Percentiles rank a stretch among this genome's conserved stretches.
These are phyloP conservation scores for Notodonta dromedarius DNA, from an alignment of 2,888 invertebrate species.

Conservation along the genomic window DNA sequence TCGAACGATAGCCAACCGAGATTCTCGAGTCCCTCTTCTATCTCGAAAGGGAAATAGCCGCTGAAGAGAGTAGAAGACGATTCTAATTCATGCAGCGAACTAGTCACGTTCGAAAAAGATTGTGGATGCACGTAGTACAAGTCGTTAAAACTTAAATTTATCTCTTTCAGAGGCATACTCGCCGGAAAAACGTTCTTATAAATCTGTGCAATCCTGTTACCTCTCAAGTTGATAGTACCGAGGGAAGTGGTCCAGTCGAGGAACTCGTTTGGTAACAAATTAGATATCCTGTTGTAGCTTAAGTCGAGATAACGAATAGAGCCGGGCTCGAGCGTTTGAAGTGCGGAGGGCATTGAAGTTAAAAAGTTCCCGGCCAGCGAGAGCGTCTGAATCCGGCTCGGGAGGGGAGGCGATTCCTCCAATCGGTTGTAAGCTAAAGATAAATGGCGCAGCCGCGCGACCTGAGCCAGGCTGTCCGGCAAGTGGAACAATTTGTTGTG, in stretches of 20 bases:
- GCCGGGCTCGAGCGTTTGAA: constrained; percentile 89
- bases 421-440: constrained; percentile 91
- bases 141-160: constrained; percentile 96
- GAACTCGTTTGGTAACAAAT: constrained; percentile 91
- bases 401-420: constrained; percentile 85
- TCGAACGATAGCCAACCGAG: constrained; percentile 94
- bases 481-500: constrained; percentile 89
- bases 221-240: constrained; percentile 91
- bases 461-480: constrained; percentile 87
- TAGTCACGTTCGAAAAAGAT: constrained; percentile 91
- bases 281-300: constrained; percentile 93
- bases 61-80: constrained; percentile 93
- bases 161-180: constrained; percentile 91
- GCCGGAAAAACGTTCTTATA: constrained; percentile 89
- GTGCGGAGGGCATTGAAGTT: constrained; percentile 88
- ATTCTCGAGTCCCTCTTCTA: constrained; percentile 89
- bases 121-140: constrained; percentile 92
- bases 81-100: constrained; percentile 91
- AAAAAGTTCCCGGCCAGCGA: constrained; percentile 93
- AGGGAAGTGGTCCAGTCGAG: constrained; percentile 90
- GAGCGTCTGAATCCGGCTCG: constrained; percentile 89
- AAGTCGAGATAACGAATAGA: constrained; percentile 92
- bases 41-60: constrained; percentile 90
- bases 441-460: constrained; percentile 90
- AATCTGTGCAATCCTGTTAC: constrained; percentile 91